Evolutionary conservation across 2,888 invertebrate genomes (phyloP), one percentile per base, ranked within the genome.

Genomic region (Noctua janthe): DNA sequence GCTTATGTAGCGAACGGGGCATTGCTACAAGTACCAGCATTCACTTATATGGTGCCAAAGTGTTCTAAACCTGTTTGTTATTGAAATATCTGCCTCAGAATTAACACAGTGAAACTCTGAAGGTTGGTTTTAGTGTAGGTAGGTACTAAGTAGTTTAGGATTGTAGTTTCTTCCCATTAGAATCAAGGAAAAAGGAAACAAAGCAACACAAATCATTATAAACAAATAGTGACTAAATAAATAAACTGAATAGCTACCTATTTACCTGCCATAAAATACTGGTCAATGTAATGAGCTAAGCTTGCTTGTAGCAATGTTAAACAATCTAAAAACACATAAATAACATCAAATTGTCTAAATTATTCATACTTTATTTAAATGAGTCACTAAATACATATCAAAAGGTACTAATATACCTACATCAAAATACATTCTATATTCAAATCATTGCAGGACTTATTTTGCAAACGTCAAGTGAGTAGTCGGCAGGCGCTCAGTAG

Each of bases 401-500:
- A 17, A 56, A 66, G 20, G 7, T 62, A 72, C 35, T 23, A 71
- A 69, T 66, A 66, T 62, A 29, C 13, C 13, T 49, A 39, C 62
- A 81, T 71, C 74, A 74, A 71, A 79, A 82, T 72, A 82, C 74
- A 81, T 76, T 72, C 39, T 54, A 49, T 78, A 82, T 66, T 83
- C 71, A 64, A 85, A 87, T 83, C 51, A n/a, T 11, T 71, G 29
- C 62, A 78, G 81, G 62, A 84, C 77, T 74, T 76, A 88, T 78
- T 88, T 87, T 80, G 87, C 86, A 90, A 90, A 86, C 83, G 82
- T 83, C 88, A 90, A 90, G 87, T 86, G 85, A 88, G 88, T 75
- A 76, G 89, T 89, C 82, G 84, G 88, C 86, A 88, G 86, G 91
- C 90, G 91, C 92, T 93, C 92, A 91, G 94, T 94, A 94, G 94